These are phyloP conservation scores for Amphimallon solstitiale DNA, from an alignment of 2,888 invertebrate genomes.

Conservation along the genomic window DNA sequence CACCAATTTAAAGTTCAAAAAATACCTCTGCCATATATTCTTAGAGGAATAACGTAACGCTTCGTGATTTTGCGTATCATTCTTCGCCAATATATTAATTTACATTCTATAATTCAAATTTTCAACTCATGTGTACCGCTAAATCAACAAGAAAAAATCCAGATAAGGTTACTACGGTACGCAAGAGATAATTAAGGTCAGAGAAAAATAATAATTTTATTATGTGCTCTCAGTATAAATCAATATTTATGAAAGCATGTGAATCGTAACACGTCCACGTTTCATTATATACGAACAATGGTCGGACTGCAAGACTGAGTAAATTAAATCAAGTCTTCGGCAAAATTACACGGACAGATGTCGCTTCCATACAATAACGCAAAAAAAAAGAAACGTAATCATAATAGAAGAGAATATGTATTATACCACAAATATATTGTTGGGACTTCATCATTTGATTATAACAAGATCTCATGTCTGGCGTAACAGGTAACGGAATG, in stretches of 20 bases:
- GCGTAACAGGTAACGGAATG: too few species aligned
- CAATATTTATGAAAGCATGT: not conserved
- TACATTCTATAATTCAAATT: conserved; percentile 18
- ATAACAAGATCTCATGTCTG: too few species aligned
- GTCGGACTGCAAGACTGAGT: too few species aligned
- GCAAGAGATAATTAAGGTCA: conserved; percentile 31
- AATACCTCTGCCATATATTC: not conserved
- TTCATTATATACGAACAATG: too few species aligned
- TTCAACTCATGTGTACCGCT: conserved; percentile 5
- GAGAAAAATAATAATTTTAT: conserved; percentile 19
- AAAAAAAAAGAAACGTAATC: too few species aligned
- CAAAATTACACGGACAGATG: too few species aligned
- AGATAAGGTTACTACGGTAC: conserved; percentile 24
- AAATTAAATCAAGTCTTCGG: too few species aligned
- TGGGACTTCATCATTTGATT: too few species aligned
- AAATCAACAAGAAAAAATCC: conserved; percentile 1
- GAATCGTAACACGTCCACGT: too few species aligned
- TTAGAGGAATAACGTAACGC: conserved; percentile 26
- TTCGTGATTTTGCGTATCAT: conserved; percentile 26
- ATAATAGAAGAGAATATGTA: too few species aligned
- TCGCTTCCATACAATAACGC: too few species aligned
- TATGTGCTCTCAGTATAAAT: not conserved
- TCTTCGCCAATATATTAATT: conserved; percentile 10
- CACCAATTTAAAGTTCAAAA: conserved; percentile 30
- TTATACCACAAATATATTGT: too few species aligned